Evolutionary conservation across 2,797 vertebrate genomes (phyloP).

Genomic region (Xyrichtys novacula): DNA sequence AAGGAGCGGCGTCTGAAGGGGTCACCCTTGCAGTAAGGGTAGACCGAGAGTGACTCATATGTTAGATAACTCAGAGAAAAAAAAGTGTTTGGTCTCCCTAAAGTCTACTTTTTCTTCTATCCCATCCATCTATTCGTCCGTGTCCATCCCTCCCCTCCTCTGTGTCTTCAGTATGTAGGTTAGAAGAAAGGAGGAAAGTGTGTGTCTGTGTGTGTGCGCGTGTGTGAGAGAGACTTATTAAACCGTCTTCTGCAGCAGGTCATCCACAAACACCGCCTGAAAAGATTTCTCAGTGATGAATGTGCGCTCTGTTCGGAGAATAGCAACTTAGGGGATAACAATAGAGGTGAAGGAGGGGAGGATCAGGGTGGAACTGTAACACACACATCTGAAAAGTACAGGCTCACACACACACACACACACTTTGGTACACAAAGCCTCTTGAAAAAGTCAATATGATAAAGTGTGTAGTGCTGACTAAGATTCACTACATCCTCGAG

Average conservation of each 20-base stretch:
- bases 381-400: constrained; percentile 10
- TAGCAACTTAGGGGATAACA: constrained; percentile 48
- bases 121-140: background rate
- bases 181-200: constrained; percentile 27
- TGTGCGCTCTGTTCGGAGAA: constrained; percentile 46
- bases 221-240: constrained; percentile 49
- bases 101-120: background rate
- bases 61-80: too few relatives aligned
- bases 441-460: constrained; percentile 49
- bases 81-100: too few relatives aligned
- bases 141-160: constrained; percentile 14
- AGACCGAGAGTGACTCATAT: too few relatives aligned
- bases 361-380: constrained; percentile 12
- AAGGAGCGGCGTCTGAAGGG: too few relatives aligned
- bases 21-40: too few relatives aligned
- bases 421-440: constrained; percentile 1
- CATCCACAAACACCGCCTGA: constrained; percentile 48
- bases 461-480: constrained; percentile 43
- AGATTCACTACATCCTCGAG: constrained; percentile 21
- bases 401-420: constrained; percentile 7
- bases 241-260: constrained; percentile 45
- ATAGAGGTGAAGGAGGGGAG: constrained; percentile 12
- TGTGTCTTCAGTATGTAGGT: constrained; percentile 50
- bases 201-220: too few relatives aligned
- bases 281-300: constrained; percentile 56